These are phyloP conservation scores for Polia nebulosa DNA, from an alignment of 2,888 invertebrate genomes.

Conservation along the genomic window DNA sequence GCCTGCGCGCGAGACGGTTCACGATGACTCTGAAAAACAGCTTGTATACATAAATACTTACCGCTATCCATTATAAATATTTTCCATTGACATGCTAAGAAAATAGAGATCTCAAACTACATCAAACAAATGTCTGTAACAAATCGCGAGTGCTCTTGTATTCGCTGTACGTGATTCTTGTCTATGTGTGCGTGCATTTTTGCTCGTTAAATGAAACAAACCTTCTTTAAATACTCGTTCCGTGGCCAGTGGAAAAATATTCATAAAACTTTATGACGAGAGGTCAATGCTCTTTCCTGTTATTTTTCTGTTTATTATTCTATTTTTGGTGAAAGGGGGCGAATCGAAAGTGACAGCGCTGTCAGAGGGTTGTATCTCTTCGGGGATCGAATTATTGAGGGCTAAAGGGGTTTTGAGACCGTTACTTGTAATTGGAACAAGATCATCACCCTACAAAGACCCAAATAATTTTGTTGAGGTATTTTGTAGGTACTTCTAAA, in stretches of 20 bases:
- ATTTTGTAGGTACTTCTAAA: no score
- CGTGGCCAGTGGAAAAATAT: slow-evolving; percentile 52
- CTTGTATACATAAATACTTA: no score
- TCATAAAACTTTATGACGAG: slow-evolving; percentile 60
- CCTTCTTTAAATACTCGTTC: neutral
- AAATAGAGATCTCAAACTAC: no score
- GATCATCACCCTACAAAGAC: neutral
- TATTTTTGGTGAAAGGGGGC: slow-evolving; percentile 44
- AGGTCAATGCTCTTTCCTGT: slow-evolving; percentile 44
- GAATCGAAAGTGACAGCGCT: slow-evolving; percentile 53
- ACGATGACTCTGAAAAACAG: no score
- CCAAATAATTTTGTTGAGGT: neutral
- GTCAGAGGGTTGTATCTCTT: slow-evolving; percentile 37
- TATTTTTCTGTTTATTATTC: slow-evolving; percentile 49
- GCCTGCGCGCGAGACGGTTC: no score
- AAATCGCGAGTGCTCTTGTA: neutral
- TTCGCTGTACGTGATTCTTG: neutral
- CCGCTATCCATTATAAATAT: no score
- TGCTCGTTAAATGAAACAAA: fast-evolving
- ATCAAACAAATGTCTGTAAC: neutral
- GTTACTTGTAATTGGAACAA: slow-evolving; percentile 30
- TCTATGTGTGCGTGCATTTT: neutral
- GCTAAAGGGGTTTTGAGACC: slow-evolving; percentile 4
- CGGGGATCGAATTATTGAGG: slow-evolving; percentile 20
- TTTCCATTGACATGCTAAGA: no score